Evolutionary conservation across 2,888 invertebrate species (phyloP).

Genomic region (Sarcophaga subvicina): DNA sequence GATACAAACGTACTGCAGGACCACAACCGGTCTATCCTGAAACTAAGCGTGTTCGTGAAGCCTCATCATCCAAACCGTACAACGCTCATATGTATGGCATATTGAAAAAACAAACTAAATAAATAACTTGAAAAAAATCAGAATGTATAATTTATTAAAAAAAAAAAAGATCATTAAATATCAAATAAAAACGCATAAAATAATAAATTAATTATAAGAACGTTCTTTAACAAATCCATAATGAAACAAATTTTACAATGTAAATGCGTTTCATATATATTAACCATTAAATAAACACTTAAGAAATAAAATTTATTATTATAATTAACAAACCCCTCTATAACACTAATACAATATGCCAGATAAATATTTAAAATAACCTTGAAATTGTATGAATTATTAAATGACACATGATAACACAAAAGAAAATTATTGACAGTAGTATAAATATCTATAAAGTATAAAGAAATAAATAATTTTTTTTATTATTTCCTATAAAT

Average conservation of each 20-base stretch:
- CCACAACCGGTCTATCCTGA: conserved; percentile 73
- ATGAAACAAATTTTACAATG: background rate
- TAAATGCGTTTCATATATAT: background rate
- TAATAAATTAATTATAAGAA: background rate
- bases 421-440: no score
- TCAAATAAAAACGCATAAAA: background rate
- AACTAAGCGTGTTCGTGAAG: conserved; percentile 78
- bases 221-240: background rate
- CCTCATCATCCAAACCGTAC: conserved; percentile 75
- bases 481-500: no score
- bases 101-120: conserved; percentile 74
- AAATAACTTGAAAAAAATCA: conserved; percentile 68
- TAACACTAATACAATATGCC: no score
- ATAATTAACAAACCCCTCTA: no score
- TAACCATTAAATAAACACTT: background rate
- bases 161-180: background rate
- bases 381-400: no score
- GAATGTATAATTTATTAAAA: background rate
- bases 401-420: no score
- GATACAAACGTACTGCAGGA: conserved; percentile 74
- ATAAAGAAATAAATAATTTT: no score
- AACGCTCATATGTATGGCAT: conserved; percentile 74
- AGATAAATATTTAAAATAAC: no score
- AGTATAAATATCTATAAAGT: no score
- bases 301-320: no score